phyloP scores from a whole-genome alignment of 1,140 invertebrate genomes.

The Acromyrmex heyeri region DNA sequence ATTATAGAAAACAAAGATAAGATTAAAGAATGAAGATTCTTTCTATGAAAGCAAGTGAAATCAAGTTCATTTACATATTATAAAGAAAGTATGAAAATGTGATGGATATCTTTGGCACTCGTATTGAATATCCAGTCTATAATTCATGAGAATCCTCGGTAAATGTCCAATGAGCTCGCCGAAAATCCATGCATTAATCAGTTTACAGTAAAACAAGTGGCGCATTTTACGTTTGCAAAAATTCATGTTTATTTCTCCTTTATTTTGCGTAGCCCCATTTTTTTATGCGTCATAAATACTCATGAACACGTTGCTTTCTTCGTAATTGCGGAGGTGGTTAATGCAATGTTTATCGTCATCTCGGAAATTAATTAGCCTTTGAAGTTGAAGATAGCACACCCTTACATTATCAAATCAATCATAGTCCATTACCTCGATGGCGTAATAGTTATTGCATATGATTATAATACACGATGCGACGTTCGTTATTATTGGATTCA shows the following conservation, averaged over 20 bases:
- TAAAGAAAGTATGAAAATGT: conserved; percentile 39
- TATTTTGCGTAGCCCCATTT: not conserved
- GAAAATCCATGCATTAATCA: conserved; percentile 45
- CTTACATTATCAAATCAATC: conserved; percentile 62
- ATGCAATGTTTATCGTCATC: conserved; percentile 44
- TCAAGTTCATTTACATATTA: conserved; percentile 39
- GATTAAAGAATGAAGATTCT: not conserved
- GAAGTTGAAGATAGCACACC: not conserved
- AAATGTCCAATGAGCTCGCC: conserved; percentile 40
- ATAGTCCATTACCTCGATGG: conserved; percentile 40
- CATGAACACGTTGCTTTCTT: not conserved
- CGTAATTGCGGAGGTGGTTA: not conserved
- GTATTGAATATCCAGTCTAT: conserved; percentile 41
- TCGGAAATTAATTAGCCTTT: conserved; percentile 63
- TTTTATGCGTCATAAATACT: not conserved
- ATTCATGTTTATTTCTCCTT: conserved; percentile 41
- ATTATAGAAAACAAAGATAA: not conserved
- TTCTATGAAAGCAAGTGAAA: not conserved
- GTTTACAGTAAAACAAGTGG: conserved; percentile 34
- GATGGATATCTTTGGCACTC: conserved; percentile 45
- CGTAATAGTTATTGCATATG: not conserved
- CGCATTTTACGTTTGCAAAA: conserved; percentile 42
- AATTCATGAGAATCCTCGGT: conserved; percentile 33
- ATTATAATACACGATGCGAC: not conserved
- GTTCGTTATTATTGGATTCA: conserved; percentile 33